These are phyloP conservation scores for Aporophyla lueneburgensis DNA, from an alignment of 2,888 invertebrate genomes.

Conservation along the genomic window DNA sequence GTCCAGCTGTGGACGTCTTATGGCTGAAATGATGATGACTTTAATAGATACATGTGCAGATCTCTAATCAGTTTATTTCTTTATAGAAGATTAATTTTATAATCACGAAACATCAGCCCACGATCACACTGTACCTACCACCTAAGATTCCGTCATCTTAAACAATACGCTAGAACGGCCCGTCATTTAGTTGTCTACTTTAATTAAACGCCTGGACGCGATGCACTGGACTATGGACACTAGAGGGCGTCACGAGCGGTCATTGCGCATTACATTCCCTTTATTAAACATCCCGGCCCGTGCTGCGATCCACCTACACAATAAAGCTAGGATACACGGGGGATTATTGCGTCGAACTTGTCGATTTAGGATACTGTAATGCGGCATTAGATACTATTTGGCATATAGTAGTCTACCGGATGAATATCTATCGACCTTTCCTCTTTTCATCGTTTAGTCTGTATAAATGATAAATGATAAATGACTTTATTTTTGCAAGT, in stretches of 20 bases:
- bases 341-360: slow-evolving; percentile 30
- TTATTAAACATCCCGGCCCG: slow-evolving; percentile 73
- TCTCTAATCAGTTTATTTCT: no score
- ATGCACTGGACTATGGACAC: slow-evolving; percentile 71
- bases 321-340: slow-evolving; percentile 34
- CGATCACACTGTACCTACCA: background rate
- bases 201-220: slow-evolving; percentile 72
- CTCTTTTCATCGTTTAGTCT: background rate
- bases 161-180: slow-evolving; percentile 39
- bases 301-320: slow-evolving; percentile 69
- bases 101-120: background rate
- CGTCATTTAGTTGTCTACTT: slow-evolving; percentile 64
- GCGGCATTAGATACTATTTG: background rate
- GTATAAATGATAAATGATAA: no score
- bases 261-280: slow-evolving; percentile 72
- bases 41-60: no score
- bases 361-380: background rate
- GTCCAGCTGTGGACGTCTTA: no score
- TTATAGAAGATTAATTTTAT: background rate
- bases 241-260: slow-evolving; percentile 65
- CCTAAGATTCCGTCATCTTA: slow-evolving; percentile 34
- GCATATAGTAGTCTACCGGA: no score
- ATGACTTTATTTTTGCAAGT: no score
- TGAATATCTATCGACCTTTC: background rate
- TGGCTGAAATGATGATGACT: no score